These are phyloP conservation scores for Cryptocheilus praepositus DNA, from an alignment of 2,888 invertebrate genomes.

Conservation along the genomic window DNA sequence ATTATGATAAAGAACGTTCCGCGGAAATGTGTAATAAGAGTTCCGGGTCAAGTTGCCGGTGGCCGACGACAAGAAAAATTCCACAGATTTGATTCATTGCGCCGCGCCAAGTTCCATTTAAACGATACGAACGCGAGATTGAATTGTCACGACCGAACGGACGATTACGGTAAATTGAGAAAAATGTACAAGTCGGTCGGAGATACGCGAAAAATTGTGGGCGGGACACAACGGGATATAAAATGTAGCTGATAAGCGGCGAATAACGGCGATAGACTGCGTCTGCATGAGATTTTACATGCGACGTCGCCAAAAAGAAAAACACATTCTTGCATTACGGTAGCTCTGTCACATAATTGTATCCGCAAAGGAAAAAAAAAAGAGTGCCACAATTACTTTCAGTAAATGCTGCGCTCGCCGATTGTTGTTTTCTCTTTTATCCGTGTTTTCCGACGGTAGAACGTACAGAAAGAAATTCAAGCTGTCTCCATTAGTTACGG, in stretches of 20 bases:
- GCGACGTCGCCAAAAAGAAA: background rate
- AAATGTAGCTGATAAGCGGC: background rate
- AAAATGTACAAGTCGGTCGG: constrained; percentile 37
- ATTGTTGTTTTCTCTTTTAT: too few relatives aligned
- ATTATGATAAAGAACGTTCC: too few relatives aligned
- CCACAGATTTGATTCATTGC: too few relatives aligned
- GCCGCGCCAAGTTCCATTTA: too few relatives aligned
- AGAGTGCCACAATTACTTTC: background rate
- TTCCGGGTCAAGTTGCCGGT: background rate
- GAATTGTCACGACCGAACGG: constrained; percentile 39
- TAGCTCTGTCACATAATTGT: too few relatives aligned
- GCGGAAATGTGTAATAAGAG: too few relatives aligned
- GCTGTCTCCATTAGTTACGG: too few relatives aligned
- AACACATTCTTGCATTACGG: too few relatives aligned
- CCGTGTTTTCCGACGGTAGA: too few relatives aligned
- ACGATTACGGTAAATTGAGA: constrained; percentile 41
- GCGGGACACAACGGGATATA: constrained; percentile 12
- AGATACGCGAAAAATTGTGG: constrained; percentile 32
- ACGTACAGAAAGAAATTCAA: too few relatives aligned
- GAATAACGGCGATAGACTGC: background rate
- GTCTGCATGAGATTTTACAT: background rate
- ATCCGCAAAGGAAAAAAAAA: background rate
- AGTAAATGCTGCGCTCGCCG: too few relatives aligned
- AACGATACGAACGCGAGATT: constrained; percentile 20
- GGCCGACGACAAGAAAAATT: constrained; percentile 10